Base-by-base conservation (phyloP, 2,888 invertebrate genomes). In the Pyrrhosoma nymphula region DNA sequence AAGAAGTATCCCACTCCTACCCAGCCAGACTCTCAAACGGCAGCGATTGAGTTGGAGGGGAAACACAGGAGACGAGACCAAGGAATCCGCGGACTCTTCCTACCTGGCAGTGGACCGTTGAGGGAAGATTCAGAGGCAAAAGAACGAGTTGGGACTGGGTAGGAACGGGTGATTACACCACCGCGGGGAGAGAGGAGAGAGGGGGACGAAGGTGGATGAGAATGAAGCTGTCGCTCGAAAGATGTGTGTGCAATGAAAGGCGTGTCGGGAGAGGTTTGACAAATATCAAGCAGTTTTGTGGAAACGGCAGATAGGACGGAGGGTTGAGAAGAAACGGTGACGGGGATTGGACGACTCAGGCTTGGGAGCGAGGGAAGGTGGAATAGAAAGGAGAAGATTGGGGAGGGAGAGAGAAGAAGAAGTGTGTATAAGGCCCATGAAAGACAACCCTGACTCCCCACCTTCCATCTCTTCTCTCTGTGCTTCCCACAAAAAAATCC, bases 221-320 rank as follows among this genome's bases (percentile, higher is more conserved):
- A 82, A 82, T 82, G 82, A 82, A 82, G 82, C 82, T 82, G 82
- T 82, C 35, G 82, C 35, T 82, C 26, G 82, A 18, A 14, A 35
- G 82, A 82, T 82, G 82, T 69, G 93, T 93, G 93, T 47, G 69
- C 93, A 93, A 93, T 75, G 93, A 93, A 91, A 91, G 91, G 63
- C 60, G 63, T 39, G 63, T 35, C 69, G 69, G 82, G 35, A 89
- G 69, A 16, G 69, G 30, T 63, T 93, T 93, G 93, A 93, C 93
- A 93, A 93, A 93, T 69, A 93, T 69, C 91, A 63, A 91, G 63
- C 91, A 12, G 93, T 93, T 82, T 82, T 82, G 35, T 82, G 82
- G 82, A 82, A 82, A 82, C 35, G 82, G 30, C 82, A 35, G 82
- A 18, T 30, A 35, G 82, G 35, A 35, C 30, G 82, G 47, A 82